Evolutionary conservation across 2,797 vertebrate species (phyloP), one percentile per base, ranked within the genome.

Genomic region (Euphonia xanthogaster): DNA sequence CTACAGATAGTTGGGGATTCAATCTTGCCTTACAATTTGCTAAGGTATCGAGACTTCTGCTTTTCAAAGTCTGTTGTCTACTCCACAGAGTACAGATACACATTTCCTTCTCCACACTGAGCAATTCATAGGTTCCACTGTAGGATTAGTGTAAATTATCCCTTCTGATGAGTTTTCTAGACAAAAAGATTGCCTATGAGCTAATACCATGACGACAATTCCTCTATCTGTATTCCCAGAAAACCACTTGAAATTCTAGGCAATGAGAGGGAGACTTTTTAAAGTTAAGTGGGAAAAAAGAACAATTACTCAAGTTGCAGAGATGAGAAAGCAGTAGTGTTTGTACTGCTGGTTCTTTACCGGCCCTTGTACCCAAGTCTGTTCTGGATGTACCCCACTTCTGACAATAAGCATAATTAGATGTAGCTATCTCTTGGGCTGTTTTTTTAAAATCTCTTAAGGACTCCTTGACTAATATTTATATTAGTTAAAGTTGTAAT

Each of bases 401-500:
- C 62, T 85, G 24, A 75, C 27, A 54, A 53, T 7, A 35, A 9
- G 11, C 45, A 57, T 79, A 74, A 76, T 50, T 93, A 73, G 20
- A 73, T 70, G 67, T 57, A 79, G 33, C 63, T 87, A 77, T 21
- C 27, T 81, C 42, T 61, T 54, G 42, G 51, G 5, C 6, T 40
- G 50, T 81, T 83, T 78, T 68, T 33, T 61, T 74, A 65, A 2
- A 4, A 85, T 94, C 72, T 85, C 45, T 88, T 80, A 44, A 87
- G 65, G 45, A 51, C 68, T 88, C 39, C n/a, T 82, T 93, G 68
- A 74, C 39, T 80, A 95, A 88, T 92, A 80, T 72, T 86, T 92
- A 48, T 82, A 33, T 60, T 70, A 86, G 61, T 73, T 89, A 31
- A 82, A 76, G 11, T 30, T 86, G 28, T 72, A 78, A 93, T 90